These are phyloP conservation scores for Alligator sinensis DNA, from an alignment of 2,113 vertebrate genomes.

Conservation along the genomic window DNA sequence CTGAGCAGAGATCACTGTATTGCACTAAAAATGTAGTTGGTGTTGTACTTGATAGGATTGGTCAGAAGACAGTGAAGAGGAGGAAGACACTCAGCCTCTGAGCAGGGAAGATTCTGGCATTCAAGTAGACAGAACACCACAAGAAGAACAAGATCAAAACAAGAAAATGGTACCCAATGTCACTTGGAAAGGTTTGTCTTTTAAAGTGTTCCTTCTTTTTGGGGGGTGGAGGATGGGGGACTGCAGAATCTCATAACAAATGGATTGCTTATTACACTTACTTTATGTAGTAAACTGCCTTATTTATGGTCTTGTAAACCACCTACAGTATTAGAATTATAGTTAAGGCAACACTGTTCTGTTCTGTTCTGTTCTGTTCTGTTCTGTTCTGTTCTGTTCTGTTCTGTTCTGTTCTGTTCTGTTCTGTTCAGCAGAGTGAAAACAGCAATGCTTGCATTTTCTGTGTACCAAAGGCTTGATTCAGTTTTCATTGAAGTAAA, in stretches of 20 bases:
- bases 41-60: conserved; percentile 83
- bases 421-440: not conserved
- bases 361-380: not conserved
- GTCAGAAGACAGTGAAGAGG: conserved; percentile 95
- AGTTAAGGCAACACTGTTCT: not conserved
- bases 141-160: conserved; percentile 88
- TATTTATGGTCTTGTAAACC: not conserved
- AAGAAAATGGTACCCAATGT: conserved; percentile 80
- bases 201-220: not conserved
- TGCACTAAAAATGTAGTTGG: not conserved
- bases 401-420: no score
- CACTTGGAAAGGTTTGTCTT: conserved; percentile 81
- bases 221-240: not conserved
- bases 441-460: not conserved
- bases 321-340: not conserved
- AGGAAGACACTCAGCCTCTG: conserved; percentile 88
- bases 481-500: not conserved
- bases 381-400: not conserved
- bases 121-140: conserved; percentile 93
- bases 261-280: not conserved
- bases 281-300: not conserved
- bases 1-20: not conserved
- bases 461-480: not conserved
- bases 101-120: conserved; percentile 98
- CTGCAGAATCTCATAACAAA: not conserved